Conservation (phyloP, 2,888 invertebrate species). For the Lithophane ornitopus region DNA sequence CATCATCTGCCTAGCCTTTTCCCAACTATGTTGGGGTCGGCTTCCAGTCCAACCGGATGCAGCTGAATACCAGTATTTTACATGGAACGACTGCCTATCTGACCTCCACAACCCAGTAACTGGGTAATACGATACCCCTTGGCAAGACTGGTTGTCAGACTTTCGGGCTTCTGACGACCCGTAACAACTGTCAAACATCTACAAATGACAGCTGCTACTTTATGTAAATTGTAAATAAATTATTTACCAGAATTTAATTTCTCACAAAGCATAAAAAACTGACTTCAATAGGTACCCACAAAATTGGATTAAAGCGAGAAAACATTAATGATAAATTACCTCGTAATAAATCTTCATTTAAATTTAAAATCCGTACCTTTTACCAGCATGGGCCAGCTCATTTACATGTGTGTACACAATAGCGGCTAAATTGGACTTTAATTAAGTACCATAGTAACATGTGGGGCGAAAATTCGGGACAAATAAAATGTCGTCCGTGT, state of each 20-base stretch:
- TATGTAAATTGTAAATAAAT: not conserved
- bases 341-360: constrained; percentile 50
- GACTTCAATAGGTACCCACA: not conserved
- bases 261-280: not conserved
- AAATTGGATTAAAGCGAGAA: constrained; percentile 11
- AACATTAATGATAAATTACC: constrained; percentile 40
- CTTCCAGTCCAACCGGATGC: too few relatives aligned
- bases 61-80: too few relatives aligned
- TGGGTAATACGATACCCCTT: too few relatives aligned
- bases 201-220: too few relatives aligned
- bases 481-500: constrained; percentile 30
- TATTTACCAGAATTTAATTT: not conserved
- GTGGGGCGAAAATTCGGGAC: constrained; percentile 31
- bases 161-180: too few relatives aligned
- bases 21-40: too few relatives aligned
- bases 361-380: constrained; percentile 37
- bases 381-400: constrained; percentile 38
- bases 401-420: constrained; percentile 54
- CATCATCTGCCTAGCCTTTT: too few relatives aligned
- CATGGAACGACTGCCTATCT: too few relatives aligned
- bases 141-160: too few relatives aligned
- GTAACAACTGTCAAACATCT: too few relatives aligned
- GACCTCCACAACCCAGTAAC: too few relatives aligned
- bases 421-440: constrained; percentile 36
- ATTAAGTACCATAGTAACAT: constrained; percentile 43